Evolutionary conservation across 1,140 invertebrate species (phyloP).

Genomic region (Eciton burchellii): DNA sequence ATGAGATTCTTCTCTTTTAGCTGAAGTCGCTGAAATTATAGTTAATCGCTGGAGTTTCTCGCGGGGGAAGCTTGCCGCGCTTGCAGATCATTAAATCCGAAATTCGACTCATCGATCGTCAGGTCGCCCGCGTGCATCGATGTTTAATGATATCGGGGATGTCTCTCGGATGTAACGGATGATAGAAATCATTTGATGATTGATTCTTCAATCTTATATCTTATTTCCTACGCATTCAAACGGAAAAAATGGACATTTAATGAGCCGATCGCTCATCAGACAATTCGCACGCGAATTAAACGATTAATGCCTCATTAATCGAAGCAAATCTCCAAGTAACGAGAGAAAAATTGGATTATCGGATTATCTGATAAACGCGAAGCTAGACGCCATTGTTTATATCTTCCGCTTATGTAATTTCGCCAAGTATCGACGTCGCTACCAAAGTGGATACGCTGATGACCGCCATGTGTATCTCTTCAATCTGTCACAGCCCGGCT

Average conservation of each 20-base stretch:
- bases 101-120: no score
- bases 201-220: no score
- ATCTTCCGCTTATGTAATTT: slow-evolving; percentile 35
- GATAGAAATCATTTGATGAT: no score
- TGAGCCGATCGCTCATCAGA: no score
- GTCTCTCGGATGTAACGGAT: no score
- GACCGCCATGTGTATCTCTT: neutral
- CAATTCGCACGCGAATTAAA: neutral
- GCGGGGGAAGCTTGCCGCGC: no score
- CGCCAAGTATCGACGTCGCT: slow-evolving; percentile 4
- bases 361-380: neutral
- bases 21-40: no score
- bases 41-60: neutral
- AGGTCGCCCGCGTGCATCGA: no score
- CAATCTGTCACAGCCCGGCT: slow-evolving; percentile 29
- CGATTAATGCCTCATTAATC: neutral
- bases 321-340: neutral
- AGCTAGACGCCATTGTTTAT: slow-evolving; percentile 14
- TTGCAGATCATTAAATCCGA: no score
- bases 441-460: slow-evolving; percentile 29
- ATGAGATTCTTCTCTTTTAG: neutral
- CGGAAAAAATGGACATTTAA: no score
- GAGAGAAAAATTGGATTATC: neutral
- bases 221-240: no score
- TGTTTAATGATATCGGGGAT: no score